phyloP scores from a whole-genome alignment of 2,113 vertebrate genomes.

The Tinamus guttatus region DNA sequence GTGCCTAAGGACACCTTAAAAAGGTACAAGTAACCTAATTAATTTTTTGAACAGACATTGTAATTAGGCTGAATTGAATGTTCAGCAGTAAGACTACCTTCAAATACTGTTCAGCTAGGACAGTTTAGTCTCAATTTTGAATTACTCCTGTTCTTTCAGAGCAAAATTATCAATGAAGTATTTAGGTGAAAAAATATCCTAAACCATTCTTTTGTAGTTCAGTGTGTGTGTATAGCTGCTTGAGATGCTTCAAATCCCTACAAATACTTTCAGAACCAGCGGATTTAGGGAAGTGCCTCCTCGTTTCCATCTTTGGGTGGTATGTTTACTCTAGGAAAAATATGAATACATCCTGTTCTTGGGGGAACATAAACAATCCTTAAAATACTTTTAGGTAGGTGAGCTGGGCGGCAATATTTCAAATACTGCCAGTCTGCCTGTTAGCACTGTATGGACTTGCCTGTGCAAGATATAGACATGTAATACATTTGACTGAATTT shows the following conservation, averaged over 20 bases:
- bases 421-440: not conserved
- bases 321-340: conserved; percentile 6
- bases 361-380: conserved; percentile 33
- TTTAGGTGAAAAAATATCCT: not conserved
- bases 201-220: not conserved
- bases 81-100: conserved; percentile 2
- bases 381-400: conserved; percentile 44
- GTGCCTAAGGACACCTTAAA: conserved; percentile 56
- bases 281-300: conserved; percentile 4
- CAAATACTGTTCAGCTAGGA: not conserved
- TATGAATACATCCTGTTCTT: conserved; percentile 39
- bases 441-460: not conserved
- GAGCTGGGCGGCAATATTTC: not conserved
- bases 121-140: conserved; percentile 14
- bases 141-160: not conserved
- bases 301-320: conserved; percentile 1
- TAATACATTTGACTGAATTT: not conserved
- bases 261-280: not conserved
- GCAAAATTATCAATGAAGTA: not conserved
- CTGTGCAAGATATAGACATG: not conserved
- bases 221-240: not conserved
- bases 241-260: not conserved
- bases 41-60: conserved; percentile 46
- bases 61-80: conserved; percentile 65
- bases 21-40: conserved; percentile 68